Evolutionary conservation across 2,797 vertebrate species (phyloP).

Genomic region (Poecilia gillii): DNA sequence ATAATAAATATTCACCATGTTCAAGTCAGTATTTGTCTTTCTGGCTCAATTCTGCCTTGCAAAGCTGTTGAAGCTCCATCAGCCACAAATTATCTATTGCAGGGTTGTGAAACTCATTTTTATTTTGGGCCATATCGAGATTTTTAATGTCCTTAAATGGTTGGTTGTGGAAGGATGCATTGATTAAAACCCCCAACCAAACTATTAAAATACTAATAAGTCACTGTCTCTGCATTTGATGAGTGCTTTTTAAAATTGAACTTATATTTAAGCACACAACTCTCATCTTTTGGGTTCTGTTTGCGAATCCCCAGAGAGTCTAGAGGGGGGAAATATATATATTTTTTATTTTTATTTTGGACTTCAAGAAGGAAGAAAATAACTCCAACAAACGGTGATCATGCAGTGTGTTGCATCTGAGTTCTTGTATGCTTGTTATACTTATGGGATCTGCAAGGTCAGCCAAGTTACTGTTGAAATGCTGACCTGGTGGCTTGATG

Average conservation of each 20-base stretch:
- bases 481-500: slow-evolving; percentile 13
- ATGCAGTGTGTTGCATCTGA: background rate
- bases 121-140: no score
- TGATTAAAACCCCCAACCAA: no score
- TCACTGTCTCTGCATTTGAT: no score
- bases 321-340: no score
- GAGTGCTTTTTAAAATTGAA: no score
- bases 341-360: background rate
- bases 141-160: no score
- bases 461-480: slow-evolving; percentile 2
- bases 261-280: no score
- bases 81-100: background rate
- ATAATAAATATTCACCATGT: background rate
- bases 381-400: background rate
- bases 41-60: background rate
- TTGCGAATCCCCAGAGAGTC: no score
- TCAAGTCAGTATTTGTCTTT: background rate
- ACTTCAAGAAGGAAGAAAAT: background rate
- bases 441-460: background rate
- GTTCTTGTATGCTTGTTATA: background rate
- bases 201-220: no score
- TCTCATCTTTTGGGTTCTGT: no score
- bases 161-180: no score
- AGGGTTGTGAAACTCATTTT: no score
- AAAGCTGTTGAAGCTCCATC: background rate